phyloP scores from a whole-genome alignment of 2,113 vertebrate genomes.

The Antidorcas marsupialis region DNA sequence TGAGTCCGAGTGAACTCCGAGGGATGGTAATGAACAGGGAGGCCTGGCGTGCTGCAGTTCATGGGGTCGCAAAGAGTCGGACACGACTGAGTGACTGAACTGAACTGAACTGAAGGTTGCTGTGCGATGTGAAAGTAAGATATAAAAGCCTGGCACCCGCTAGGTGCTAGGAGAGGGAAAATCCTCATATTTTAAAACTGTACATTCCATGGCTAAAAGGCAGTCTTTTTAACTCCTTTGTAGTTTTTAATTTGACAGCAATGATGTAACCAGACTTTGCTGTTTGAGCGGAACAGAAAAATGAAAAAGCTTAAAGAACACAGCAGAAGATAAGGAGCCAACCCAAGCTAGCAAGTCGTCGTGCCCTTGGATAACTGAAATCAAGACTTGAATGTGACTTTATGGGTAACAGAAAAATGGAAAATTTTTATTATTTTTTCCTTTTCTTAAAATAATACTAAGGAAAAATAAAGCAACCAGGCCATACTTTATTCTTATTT shows the following conservation, averaged over 20 bases:
- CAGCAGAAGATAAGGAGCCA: not conserved
- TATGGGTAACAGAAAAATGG: constrained; percentile 21
- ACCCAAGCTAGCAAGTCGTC: not conserved
- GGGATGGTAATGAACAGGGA: too few relatives aligned
- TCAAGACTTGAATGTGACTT: constrained; percentile 50
- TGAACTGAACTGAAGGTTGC: not conserved
- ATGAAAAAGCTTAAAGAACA: not conserved
- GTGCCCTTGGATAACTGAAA: not conserved
- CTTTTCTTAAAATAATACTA: constrained; percentile 56
- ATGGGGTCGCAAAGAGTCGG: too few relatives aligned
- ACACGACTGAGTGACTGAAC: too few relatives aligned
- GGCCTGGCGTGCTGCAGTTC: too few relatives aligned
- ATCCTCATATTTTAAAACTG: constrained; percentile 43
- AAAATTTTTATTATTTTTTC: not conserved
- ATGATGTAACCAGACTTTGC: constrained; percentile 55
- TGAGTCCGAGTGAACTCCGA: too few relatives aligned
- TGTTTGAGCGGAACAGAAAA: constrained; percentile 13
- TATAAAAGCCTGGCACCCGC: not conserved
- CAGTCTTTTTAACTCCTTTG: constrained; percentile 64
- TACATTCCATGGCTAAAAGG: constrained; percentile 60
- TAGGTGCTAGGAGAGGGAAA: not conserved
- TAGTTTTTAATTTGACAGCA: constrained; percentile 66
- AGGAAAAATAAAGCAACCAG: constrained; percentile 67
- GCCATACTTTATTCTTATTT: constrained; percentile 76
- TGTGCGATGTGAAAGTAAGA: not conserved